Conservation (phyloP, 2,888 invertebrate species). For the Druceiella hillmani region DNA sequence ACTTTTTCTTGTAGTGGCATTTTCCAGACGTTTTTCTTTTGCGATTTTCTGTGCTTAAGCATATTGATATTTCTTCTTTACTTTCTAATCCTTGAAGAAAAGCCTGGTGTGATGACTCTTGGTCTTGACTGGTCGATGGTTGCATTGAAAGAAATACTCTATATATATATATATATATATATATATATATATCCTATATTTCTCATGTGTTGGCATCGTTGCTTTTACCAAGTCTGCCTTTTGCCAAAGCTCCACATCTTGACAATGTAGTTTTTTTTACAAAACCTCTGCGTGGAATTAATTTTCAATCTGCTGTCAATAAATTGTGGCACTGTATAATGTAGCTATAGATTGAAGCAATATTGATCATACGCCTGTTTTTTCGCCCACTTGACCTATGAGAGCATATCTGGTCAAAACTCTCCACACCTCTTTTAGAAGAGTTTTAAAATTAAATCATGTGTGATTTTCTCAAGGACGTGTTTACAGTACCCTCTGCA, state of each 20-base stretch:
- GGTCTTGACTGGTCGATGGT: too few relatives aligned
- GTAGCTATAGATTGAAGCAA: conserved; percentile 16
- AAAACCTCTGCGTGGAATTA: conserved; percentile 13
- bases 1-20: too few relatives aligned
- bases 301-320: conserved; percentile 7
- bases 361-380: conserved; percentile 15
- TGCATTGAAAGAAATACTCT: too few relatives aligned
- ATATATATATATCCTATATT: too few relatives aligned
- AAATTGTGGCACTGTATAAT: conserved; percentile 14
- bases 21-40: too few relatives aligned
- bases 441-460: conserved; percentile 7
- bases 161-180: too few relatives aligned
- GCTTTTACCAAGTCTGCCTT: too few relatives aligned
- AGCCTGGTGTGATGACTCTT: too few relatives aligned
- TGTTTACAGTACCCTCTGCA: conserved; percentile 15
- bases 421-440: conserved; percentile 7
- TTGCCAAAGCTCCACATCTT: conserved; percentile 20
- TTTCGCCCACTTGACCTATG: conserved; percentile 16
- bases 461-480: conserved; percentile 10
- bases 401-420: conserved; percentile 3
- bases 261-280: conserved; percentile 17
- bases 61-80: too few relatives aligned
- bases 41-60: too few relatives aligned
- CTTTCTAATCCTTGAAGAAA: too few relatives aligned
- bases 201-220: too few relatives aligned